These are phyloP conservation scores for Dicerorhinus sumatrensis DNA, from an alignment of 2,113 vertebrate species.

Conservation along the genomic window DNA sequence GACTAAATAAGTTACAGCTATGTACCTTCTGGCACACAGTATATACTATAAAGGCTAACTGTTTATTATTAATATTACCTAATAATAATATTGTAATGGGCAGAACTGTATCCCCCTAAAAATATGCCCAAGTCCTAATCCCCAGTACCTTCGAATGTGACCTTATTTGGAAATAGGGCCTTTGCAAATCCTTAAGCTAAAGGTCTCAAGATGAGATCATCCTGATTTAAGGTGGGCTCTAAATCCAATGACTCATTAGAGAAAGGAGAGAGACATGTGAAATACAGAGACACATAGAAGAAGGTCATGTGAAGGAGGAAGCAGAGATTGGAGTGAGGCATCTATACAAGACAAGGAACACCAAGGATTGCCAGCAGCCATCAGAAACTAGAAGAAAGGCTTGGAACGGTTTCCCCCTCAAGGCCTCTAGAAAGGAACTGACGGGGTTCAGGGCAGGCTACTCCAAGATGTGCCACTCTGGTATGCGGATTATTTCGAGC, in stretches of 20 bases:
- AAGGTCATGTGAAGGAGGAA: neutral
- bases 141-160: neutral
- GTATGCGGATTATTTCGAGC: no score
- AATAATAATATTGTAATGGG: neutral
- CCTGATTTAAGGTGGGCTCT: neutral
- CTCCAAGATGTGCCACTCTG: no score
- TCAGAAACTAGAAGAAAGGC: neutral
- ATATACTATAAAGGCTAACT: neutral
- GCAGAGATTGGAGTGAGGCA: neutral
- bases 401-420: neutral
- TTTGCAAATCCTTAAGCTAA: slow-evolving; percentile 17
- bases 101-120: neutral
- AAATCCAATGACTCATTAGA: neutral
- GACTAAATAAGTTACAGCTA: neutral
- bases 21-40: neutral
- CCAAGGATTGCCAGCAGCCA: neutral
- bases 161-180: neutral
- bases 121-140: neutral
- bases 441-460: no score
- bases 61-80: neutral
- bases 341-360: neutral
- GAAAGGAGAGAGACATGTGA: neutral
- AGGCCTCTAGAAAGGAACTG: neutral
- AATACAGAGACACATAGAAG: neutral
- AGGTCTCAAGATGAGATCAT: neutral